phyloP scores from a whole-genome alignment of 2,888 invertebrate species.

The Alcis repandata region DNA sequence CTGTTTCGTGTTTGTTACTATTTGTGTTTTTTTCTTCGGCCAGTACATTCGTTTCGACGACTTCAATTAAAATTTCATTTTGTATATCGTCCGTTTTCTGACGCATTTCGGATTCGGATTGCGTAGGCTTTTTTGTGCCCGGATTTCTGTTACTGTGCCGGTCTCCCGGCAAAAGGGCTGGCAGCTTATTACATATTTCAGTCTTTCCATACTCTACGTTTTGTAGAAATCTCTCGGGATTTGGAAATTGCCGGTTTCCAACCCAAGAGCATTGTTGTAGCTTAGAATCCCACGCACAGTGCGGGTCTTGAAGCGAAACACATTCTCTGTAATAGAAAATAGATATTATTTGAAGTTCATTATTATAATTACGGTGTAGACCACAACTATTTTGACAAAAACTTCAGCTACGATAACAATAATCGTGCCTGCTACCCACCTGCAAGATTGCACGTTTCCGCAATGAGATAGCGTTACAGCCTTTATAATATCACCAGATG shows the following conservation, averaged over 20 bases:
- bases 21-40: slow-evolving; percentile 84
- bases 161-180: slow-evolving; percentile 75
- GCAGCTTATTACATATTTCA: slow-evolving; percentile 84
- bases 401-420: background rate
- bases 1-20: slow-evolving; percentile 81
- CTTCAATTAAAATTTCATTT: slow-evolving; percentile 89
- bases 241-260: slow-evolving; percentile 86
- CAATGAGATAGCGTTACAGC: slow-evolving; percentile 96
- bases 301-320: slow-evolving; percentile 97
- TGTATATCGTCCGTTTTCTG: slow-evolving; percentile 87
- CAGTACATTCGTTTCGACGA: slow-evolving; percentile 88
- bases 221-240: slow-evolving; percentile 89
- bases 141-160: slow-evolving; percentile 77
- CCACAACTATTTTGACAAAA: background rate
- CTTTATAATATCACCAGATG: slow-evolving; percentile 94
- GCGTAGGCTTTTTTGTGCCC: slow-evolving; percentile 77
- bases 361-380: background rate
- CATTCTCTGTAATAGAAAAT: slow-evolving; percentile 90
- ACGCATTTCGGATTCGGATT: slow-evolving; percentile 81
- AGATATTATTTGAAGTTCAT: slow-evolving; percentile 25
- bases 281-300: slow-evolving; percentile 97
- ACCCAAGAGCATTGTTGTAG: slow-evolving; percentile 87
- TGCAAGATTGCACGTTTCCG: slow-evolving; percentile 88
- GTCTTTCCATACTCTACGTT: slow-evolving; percentile 91
- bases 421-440: slow-evolving; percentile 70